Evolutionary conservation across 2,113 vertebrate species (phyloP).

Genomic region (Hyperoodon ampullatus): DNA sequence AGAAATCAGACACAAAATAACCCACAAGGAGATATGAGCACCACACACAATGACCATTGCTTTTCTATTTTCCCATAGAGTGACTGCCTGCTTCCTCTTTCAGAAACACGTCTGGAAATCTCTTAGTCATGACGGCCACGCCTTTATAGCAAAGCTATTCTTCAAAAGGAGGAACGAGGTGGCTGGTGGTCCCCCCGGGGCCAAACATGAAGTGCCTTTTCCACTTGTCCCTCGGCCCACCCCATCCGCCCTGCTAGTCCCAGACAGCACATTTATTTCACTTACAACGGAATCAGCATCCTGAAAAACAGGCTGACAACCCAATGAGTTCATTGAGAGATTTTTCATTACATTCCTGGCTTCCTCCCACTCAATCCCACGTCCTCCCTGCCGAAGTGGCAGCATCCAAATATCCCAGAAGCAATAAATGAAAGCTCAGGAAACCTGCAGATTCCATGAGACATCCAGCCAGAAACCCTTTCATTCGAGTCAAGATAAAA

Average conservation of each 20-base stretch:
- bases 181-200: no score
- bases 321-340: background rate
- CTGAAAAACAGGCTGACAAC: background rate
- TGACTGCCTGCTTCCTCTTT: background rate
- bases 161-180: background rate
- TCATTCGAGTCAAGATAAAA: background rate
- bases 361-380: background rate
- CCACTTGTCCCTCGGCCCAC: background rate
- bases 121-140: accelerated
- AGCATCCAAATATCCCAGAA: background rate
- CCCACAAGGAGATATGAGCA: background rate
- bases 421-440: background rate
- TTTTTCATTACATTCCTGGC: background rate
- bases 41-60: background rate
- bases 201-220: background rate
- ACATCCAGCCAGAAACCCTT: background rate
- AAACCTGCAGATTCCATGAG: background rate
- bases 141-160: background rate
- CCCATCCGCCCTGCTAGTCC: background rate
- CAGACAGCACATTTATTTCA: background rate
- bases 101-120: background rate
- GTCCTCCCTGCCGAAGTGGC: background rate
- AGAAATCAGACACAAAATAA: constrained; percentile 38
- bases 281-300: background rate
- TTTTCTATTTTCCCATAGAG: background rate